These are phyloP conservation scores for Yponomeuta cagnagella DNA, from an alignment of 2,888 invertebrate species.

Conservation along the genomic window DNA sequence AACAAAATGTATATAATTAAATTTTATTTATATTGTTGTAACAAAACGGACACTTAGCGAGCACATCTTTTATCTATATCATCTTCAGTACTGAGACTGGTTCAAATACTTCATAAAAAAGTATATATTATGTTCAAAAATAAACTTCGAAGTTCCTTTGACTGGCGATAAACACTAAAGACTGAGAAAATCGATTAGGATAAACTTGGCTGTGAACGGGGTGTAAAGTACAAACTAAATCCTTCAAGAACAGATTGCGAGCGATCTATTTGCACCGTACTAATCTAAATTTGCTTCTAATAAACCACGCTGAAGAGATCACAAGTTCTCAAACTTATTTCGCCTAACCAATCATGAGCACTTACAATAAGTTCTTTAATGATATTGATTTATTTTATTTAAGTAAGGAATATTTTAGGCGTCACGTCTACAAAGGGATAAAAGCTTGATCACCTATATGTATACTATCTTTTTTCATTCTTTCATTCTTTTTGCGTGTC, in stretches of 20 bases:
- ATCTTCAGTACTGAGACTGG: not conserved
- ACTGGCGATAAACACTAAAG: not conserved
- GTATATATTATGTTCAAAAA: not conserved
- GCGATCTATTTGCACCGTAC: conserved; percentile 7
- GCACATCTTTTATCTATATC: not conserved
- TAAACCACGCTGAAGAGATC: not conserved
- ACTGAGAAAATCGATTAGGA: conserved; percentile 6
- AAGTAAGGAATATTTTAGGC: too few relatives aligned
- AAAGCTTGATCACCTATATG: too few relatives aligned
- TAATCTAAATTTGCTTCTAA: conserved; percentile 10
- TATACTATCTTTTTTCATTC: too few relatives aligned
- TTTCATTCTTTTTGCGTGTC: too few relatives aligned
- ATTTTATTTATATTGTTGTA: too few relatives aligned
- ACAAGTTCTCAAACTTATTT: too few relatives aligned
- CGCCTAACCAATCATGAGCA: too few relatives aligned
- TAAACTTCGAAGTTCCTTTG: not conserved
- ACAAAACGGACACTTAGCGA: not conserved
- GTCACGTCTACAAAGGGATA: too few relatives aligned
- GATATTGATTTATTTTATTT: too few relatives aligned
- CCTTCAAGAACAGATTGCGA: conserved; percentile 6
- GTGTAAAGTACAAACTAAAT: conserved; percentile 8
- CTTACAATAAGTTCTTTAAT: too few relatives aligned
- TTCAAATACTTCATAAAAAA: not conserved
- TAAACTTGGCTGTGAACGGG: not conserved
- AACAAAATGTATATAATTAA: too few relatives aligned